phyloP scores from a whole-genome alignment of 1,140 invertebrate genomes.

The Papilio glaucus region DNA sequence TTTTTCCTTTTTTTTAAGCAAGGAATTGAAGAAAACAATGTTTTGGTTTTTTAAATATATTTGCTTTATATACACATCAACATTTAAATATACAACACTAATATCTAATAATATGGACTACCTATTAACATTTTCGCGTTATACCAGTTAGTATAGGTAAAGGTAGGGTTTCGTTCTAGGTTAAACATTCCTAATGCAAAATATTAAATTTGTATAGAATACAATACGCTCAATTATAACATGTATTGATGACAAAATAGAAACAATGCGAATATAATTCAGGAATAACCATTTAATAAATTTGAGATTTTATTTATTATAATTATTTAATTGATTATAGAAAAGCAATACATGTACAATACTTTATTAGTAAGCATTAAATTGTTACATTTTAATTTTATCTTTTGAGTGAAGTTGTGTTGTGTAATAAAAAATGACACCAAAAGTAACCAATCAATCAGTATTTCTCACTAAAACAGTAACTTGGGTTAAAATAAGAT shows the following conservation, averaged over 20 bases:
- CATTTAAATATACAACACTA: conserved; percentile 23
- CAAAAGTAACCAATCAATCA: conserved; percentile 3
- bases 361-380: not conserved
- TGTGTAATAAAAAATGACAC: not conserved
- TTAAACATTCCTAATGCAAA: conserved; percentile 7
- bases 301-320: conserved; percentile 1
- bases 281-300: not conserved
- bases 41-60: conserved; percentile 22
- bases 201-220: conserved; percentile 13
- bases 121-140: not conserved
- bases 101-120: conserved; percentile 7
- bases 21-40: conserved; percentile 24
- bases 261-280: conserved; percentile 1
- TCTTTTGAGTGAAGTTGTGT: not conserved
- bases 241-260: not conserved
- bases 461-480: conserved; percentile 6
- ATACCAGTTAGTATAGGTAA: not conserved
- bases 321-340: not conserved
- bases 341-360: not conserved
- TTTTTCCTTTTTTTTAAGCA: not conserved
- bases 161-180: not conserved
- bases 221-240: conserved; percentile 7
- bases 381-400: not conserved
- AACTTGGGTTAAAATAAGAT: not conserved
- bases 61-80: conserved; percentile 14